These are phyloP conservation scores for Microplitis mediator DNA, from an alignment of 1,140 invertebrate genomes.

Conservation along the genomic window DNA sequence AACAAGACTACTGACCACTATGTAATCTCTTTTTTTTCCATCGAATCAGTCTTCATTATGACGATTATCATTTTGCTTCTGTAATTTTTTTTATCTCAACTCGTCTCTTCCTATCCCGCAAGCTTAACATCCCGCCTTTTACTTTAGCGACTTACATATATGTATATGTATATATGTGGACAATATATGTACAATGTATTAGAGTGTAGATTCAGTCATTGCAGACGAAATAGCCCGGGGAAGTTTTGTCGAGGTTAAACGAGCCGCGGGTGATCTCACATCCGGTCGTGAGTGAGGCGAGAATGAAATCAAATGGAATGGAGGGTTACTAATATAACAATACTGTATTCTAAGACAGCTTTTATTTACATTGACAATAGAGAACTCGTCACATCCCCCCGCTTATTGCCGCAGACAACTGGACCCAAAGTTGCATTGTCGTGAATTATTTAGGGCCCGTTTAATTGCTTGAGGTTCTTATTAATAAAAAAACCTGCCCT, in stretches of 20 bases:
- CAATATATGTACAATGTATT: constrained; percentile 2
- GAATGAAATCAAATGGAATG: constrained; percentile 47
- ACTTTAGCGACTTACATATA: too few relatives aligned
- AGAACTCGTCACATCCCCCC: not conserved
- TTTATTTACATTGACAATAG: constrained; percentile 45
- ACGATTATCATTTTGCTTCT: constrained; percentile 26
- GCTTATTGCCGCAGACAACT: not conserved
- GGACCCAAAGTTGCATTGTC: not conserved
- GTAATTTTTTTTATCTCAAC: constrained; percentile 24
- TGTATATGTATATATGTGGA: not conserved
- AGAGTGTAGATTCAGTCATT: constrained; percentile 6
- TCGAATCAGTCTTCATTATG: constrained; percentile 18
- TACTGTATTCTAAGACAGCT: constrained; percentile 33
- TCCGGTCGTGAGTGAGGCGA: constrained; percentile 43
- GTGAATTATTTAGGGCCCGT: not conserved
- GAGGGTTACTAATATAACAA: constrained; percentile 52
- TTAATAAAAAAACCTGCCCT: not conserved
- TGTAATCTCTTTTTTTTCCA: not conserved
- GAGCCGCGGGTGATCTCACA: constrained; percentile 50
- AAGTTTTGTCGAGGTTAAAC: constrained; percentile 39
- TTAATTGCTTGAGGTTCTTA: not conserved
- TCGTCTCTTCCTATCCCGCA: constrained; percentile 18
- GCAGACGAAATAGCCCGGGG: constrained; percentile 21
- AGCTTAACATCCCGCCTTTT: not conserved
- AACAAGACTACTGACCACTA: too few relatives aligned